Base-by-base conservation (phyloP, 2,797 vertebrate species). In the Cryptoprocta ferox region DNA sequence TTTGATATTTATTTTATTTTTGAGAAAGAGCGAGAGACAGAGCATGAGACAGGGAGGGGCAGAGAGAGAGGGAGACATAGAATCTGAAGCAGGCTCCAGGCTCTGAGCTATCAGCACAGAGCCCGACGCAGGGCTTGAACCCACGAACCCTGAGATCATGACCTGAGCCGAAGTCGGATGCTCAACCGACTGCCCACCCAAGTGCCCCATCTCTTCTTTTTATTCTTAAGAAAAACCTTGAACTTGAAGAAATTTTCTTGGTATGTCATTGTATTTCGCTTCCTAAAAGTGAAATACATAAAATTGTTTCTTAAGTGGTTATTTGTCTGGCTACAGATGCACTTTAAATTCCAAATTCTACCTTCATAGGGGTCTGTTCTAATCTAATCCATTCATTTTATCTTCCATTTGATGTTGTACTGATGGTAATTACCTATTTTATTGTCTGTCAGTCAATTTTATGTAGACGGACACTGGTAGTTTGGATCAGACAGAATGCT, bases 381-480 rank as follows among this genome's bases (percentile, higher is more conserved):
- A 95, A 95, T 96, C 84, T 94, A 96, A 92, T 95, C 81, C 42
- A 96, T 95, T 97, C 93, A 96, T 98, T 92, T 90, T 90, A 76
- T 80, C 79, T 53, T 10, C 39, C 65, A 86, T 92, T 96, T 96
- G 95, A 93, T 94, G 85, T 70, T 86, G 59, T 83, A 65, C 59
- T 96, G 82, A 84, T 87, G 93, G 48, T 94, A 97, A 98, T 98
- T 96, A 92, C 83, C 84, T 93, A 83, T 96, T 97, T 97, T 96
- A 91, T 94, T 97, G 76, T 95, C 94, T 96, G 95, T 98, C 92
- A 94, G 96, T 96, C 93, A 96, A 83, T 91, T 97, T 97, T 97
- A 96, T 97, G 76, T 82, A 88, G 87, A 97, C 0, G 1, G 92
- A 95, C n/a, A 0, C 63, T 48, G 13, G 81, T 85, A 82, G 65